Conservation (phyloP, 2,797 vertebrate genomes). For the Staurois parvus region DNA sequence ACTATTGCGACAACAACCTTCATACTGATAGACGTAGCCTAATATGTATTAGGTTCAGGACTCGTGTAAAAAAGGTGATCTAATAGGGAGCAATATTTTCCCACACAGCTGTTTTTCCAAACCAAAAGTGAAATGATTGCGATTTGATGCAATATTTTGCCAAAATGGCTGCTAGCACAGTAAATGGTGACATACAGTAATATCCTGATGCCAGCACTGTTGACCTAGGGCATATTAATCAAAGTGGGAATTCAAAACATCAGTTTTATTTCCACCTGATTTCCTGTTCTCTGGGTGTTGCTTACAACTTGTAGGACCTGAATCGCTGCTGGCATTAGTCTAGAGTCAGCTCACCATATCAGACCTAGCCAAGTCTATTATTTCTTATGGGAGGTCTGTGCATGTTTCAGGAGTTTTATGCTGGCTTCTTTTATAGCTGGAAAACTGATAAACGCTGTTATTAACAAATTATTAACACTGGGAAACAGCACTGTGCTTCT, state of each 20-base stretch:
- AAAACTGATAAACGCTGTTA: not conserved
- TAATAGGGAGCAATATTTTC: not conserved
- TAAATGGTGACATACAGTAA: too few relatives aligned
- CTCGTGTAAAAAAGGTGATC: too few relatives aligned
- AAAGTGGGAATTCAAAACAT: not conserved
- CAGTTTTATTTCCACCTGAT: not conserved
- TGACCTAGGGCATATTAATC: not conserved
- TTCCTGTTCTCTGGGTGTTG: not conserved
- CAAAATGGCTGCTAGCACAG: too few relatives aligned
- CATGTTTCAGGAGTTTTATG: not conserved
- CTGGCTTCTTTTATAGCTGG: not conserved
- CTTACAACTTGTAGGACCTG: not conserved
- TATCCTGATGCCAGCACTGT: not conserved
- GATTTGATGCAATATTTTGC: too few relatives aligned
- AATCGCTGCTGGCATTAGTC: not conserved
- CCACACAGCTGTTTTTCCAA: not conserved
- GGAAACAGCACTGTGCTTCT: not conserved
- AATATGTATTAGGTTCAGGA: too few relatives aligned
- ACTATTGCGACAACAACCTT: not conserved
- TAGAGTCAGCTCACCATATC: too few relatives aligned
- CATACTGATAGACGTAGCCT: not conserved
- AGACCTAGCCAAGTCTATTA: not conserved
- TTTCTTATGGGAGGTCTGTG: not conserved
- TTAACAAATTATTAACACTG: not conserved
- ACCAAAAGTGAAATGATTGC: too few relatives aligned